Conservation (phyloP, 1,140 invertebrate species). For the Spodoptera litura region DNA sequence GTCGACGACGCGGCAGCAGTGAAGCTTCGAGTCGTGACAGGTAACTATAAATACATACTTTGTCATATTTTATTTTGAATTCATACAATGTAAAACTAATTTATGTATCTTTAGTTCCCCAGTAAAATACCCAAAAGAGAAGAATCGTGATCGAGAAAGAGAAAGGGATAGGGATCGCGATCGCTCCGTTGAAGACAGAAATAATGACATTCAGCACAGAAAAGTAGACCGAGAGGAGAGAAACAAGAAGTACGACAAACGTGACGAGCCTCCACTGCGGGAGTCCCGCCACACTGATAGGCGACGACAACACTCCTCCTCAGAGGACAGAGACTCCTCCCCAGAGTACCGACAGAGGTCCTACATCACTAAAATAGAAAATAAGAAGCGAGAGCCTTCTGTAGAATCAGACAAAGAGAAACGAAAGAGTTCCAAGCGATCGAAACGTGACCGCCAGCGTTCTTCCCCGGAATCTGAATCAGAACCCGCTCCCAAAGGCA, state of each 20-base stretch:
- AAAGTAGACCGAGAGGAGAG: conserved; percentile 64
- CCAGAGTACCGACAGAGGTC: conserved; percentile 67
- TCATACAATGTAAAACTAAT: background rate
- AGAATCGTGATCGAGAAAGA: conserved; percentile 56
- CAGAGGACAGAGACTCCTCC: conserved; percentile 61
- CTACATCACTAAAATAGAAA: conserved; percentile 74
- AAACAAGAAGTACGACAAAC: conserved; percentile 54
- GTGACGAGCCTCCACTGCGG: conserved; percentile 44
- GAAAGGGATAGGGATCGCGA: conserved; percentile 42
- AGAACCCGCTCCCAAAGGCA: conserved; percentile 54
- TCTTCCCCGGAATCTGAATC: conserved; percentile 60
- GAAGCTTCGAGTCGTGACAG: conserved; percentile 81
- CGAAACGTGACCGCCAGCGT: conserved; percentile 58
- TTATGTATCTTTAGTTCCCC: conserved; percentile 70
- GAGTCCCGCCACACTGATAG: conserved; percentile 53
- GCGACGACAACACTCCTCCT: conserved; percentile 62
- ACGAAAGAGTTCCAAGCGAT: conserved; percentile 53
- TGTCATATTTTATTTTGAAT: background rate
- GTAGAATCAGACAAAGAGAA: conserved; percentile 63
- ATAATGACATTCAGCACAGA: conserved; percentile 63
- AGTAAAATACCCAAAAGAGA: conserved; percentile 71
- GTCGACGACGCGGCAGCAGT: conserved; percentile 82
- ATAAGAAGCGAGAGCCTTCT: conserved; percentile 65
- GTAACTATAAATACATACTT: conserved; percentile 58
- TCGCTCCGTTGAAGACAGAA: conserved; percentile 58